Percentiles rank a stretch among this genome's conserved stretches.
phyloP scores from a whole-genome alignment of 2,888 invertebrate genomes.

The Xestoiulus laeticollis region DNA sequence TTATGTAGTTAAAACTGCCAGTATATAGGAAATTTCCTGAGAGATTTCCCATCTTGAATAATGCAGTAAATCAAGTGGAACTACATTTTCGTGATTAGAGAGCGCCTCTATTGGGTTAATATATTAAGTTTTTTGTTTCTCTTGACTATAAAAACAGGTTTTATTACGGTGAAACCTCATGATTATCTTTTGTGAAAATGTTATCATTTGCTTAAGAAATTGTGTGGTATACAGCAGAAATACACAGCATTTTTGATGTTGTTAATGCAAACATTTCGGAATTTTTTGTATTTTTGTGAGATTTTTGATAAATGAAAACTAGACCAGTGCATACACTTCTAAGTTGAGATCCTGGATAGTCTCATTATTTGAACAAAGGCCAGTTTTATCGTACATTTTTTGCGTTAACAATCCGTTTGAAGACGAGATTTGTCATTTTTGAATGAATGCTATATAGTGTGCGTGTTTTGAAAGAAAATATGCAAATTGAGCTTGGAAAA shows the following conservation, averaged over 20 bases:
- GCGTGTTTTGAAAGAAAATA: neutral
- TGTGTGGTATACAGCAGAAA: too few relatives aligned
- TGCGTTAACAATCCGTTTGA: neutral
- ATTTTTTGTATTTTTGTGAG: too few relatives aligned
- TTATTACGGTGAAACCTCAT: too few relatives aligned
- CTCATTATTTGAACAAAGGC: neutral
- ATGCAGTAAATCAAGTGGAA: neutral
- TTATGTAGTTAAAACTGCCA: slow-evolving; percentile 5
- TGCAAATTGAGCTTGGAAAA: neutral
- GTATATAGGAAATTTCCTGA: neutral
- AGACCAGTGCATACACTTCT: neutral
- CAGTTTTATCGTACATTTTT: neutral
- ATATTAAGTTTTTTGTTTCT: neutral
- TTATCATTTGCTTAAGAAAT: too few relatives aligned
- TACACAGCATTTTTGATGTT: too few relatives aligned
- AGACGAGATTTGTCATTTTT: neutral
- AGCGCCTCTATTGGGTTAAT: neutral
- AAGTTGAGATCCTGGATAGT: neutral
- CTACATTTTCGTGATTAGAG: neutral
- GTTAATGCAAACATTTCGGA: too few relatives aligned
- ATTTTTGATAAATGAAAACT: too few relatives aligned
- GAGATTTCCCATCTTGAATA: neutral
- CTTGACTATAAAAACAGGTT: neutral
- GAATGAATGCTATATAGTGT: neutral
- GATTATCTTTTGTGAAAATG: too few relatives aligned